Percentiles rank a stretch among this genome's conserved stretches.
phyloP scores from a whole-genome alignment of 1,140 invertebrate species.

The Copidosoma floridanum region DNA sequence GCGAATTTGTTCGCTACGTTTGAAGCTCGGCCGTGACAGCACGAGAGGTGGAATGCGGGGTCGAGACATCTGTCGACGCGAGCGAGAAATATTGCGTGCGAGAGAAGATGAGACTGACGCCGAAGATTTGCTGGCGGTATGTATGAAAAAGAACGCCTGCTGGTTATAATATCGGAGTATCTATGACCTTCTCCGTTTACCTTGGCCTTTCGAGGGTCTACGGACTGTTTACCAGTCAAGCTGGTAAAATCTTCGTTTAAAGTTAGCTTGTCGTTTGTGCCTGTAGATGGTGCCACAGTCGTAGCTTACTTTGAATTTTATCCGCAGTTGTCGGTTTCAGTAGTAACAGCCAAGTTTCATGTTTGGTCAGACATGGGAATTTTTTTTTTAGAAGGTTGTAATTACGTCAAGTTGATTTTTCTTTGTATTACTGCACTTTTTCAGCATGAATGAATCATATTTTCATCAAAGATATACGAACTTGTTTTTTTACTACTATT shows the following conservation, averaged over 20 bases:
- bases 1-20: slow-evolving; percentile 30
- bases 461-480: too few species aligned
- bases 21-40: slow-evolving; percentile 24
- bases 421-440: too few species aligned
- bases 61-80: slow-evolving; percentile 46
- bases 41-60: neutral
- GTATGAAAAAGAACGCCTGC: too few species aligned
- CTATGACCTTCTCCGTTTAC: too few species aligned
- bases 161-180: too few species aligned
- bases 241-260: slow-evolving; percentile 16
- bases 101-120: neutral
- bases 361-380: too few species aligned
- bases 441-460: too few species aligned
- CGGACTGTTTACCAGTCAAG: neutral
- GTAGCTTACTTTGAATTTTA: too few species aligned
- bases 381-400: too few species aligned
- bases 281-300: slow-evolving; percentile 42
- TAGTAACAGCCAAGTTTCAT: slow-evolving; percentile 28
- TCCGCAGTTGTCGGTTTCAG: neutral
- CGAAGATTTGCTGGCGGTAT: too few species aligned
- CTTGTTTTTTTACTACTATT: too few species aligned
- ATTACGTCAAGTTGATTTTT: too few species aligned
- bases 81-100: slow-evolving; percentile 39
- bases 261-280: slow-evolving; percentile 23
- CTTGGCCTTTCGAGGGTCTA: neutral